Evolutionary conservation across 2,888 invertebrate genomes (phyloP).

Genomic region (Trissolcus brochymenae): DNA sequence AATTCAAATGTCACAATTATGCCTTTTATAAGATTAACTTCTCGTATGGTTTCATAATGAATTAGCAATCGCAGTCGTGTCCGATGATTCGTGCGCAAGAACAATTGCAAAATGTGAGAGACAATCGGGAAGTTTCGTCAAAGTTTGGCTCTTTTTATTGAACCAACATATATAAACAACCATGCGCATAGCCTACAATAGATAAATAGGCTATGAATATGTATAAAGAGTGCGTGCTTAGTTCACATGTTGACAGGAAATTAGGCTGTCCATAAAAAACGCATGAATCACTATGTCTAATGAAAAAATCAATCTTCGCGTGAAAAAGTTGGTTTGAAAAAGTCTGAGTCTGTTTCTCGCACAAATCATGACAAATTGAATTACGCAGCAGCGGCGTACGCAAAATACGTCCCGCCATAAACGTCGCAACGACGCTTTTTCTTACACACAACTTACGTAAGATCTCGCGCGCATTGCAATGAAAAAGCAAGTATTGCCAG

Average conservation of each 20-base stretch:
- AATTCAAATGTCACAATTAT: too few species aligned
- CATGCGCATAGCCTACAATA: constrained; percentile 34
- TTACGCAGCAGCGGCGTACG: constrained; percentile 4
- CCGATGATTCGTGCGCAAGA: constrained; percentile 30
- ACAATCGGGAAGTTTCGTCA: constrained; percentile 29
- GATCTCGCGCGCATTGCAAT: too few species aligned
- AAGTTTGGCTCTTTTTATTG: constrained; percentile 16
- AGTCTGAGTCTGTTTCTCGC: constrained; percentile 4
- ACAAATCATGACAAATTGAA: constrained; percentile 40
- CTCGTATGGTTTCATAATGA: constrained; percentile 17
- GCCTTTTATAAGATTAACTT: too few species aligned
- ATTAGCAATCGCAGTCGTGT: constrained; percentile 3
- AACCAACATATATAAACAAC: constrained; percentile 42
- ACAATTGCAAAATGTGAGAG: background rate
- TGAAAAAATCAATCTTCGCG: constrained; percentile 46
- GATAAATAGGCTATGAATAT: constrained; percentile 50
- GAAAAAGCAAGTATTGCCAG: too few species aligned
- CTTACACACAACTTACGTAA: too few species aligned
- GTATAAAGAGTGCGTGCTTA: constrained; percentile 39
- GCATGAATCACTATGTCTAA: constrained; percentile 38
- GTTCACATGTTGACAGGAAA: constrained; percentile 53
- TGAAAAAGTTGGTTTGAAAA: background rate
- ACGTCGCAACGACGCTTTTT: too few species aligned
- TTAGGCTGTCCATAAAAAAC: constrained; percentile 43
- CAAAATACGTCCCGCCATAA: too few species aligned